Evolutionary conservation across 2,888 invertebrate genomes (phyloP).

Genomic region (Acanthosepion esculentum): DNA sequence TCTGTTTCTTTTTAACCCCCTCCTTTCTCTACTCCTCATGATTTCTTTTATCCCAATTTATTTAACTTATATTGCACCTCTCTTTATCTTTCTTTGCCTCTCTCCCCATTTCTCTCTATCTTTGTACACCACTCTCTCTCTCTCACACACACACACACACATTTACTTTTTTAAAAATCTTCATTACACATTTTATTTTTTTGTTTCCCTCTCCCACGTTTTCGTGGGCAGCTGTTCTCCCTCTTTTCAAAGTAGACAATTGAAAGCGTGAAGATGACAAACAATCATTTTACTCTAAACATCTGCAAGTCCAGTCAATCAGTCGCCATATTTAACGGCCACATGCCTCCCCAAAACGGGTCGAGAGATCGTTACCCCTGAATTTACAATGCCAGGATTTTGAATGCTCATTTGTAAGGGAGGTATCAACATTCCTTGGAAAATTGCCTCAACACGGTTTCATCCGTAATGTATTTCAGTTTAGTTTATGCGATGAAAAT

Average conservation of each 20-base stretch:
- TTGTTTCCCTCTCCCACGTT: too few species aligned
- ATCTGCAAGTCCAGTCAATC: not conserved
- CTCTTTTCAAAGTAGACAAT: not conserved
- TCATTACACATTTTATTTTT: not conserved
- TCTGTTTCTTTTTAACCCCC: too few species aligned
- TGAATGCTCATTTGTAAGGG: too few species aligned
- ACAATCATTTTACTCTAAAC: not conserved
- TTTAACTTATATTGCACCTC: too few species aligned
- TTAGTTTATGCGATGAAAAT: too few species aligned
- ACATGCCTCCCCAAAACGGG: not conserved
- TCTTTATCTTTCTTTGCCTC: too few species aligned
- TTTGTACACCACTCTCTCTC: not conserved
- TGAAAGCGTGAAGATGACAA: not conserved
- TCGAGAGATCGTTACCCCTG: not conserved
- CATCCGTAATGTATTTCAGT: too few species aligned
- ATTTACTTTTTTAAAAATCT: not conserved
- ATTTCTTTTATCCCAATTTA: too few species aligned
- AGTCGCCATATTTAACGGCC: not conserved
- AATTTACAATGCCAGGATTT: not conserved
- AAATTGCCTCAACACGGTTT: too few species aligned
- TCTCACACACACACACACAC: not conserved
- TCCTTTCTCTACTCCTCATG: too few species aligned
- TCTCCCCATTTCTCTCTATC: not conserved
- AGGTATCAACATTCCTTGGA: too few species aligned
- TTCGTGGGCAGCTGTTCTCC: not conserved